phyloP scores from a whole-genome alignment of 2,113 vertebrate species.

The Acanthisitta chloris region DNA sequence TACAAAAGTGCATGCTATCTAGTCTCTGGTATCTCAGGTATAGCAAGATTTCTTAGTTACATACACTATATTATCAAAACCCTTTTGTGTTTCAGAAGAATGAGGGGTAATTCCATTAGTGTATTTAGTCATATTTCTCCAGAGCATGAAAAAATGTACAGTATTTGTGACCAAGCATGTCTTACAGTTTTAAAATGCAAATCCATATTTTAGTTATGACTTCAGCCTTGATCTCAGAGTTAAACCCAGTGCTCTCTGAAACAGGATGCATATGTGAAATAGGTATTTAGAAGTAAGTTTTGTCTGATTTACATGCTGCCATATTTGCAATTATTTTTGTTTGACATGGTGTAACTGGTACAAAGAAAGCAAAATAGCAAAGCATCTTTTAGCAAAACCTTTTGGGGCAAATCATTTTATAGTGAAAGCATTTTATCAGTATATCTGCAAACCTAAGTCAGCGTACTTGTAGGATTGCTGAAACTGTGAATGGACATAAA shows the following conservation, averaged over 20 bases:
- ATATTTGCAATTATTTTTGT: constrained; percentile 66
- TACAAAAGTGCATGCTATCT: background rate
- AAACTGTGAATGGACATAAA: too few species aligned
- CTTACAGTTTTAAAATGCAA: background rate
- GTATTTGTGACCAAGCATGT: constrained; percentile 7
- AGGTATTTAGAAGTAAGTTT: background rate
- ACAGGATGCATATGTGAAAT: background rate
- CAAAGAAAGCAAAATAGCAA: too few species aligned
- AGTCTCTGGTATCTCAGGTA: constrained; percentile 13
- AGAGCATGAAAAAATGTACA: background rate
- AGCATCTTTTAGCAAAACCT: too few species aligned
- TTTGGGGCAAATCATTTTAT: too few species aligned
- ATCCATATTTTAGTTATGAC: constrained; percentile 42
- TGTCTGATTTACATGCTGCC: constrained; percentile 18
- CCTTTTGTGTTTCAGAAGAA: constrained; percentile 36
- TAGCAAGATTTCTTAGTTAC: constrained; percentile 38
- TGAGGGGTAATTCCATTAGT: constrained; percentile 29
- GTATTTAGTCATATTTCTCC: background rate
- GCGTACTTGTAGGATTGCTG: too few species aligned
- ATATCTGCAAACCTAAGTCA: too few species aligned
- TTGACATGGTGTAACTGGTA: constrained; percentile 48
- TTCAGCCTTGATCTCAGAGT: constrained; percentile 56
- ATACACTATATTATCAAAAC: background rate
- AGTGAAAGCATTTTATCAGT: too few species aligned
- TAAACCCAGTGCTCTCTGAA: constrained; percentile 47